phyloP scores from a whole-genome alignment of 2,888 invertebrate species.

The Catonia carolina region DNA sequence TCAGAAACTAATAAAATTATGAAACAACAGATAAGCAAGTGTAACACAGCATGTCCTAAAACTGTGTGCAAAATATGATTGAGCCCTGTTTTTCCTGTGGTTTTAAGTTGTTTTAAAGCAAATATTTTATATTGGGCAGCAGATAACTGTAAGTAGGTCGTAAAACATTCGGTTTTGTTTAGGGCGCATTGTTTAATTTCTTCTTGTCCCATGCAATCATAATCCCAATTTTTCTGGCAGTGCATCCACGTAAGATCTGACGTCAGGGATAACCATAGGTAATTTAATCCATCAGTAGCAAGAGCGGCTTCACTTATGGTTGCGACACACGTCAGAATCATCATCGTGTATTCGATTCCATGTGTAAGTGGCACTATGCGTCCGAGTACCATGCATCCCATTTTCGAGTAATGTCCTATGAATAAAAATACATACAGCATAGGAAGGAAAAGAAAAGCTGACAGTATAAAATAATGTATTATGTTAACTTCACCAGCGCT shows the following conservation, averaged over 20 bases:
- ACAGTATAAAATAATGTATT: too few species aligned
- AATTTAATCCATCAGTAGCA: neutral
- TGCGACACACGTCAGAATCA: neutral
- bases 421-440: neutral
- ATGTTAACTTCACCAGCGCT: too few species aligned
- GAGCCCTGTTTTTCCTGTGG: too few species aligned
- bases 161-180: too few species aligned
- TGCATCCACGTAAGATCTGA: neutral
- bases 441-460: neutral
- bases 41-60: too few species aligned
- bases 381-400: conserved; percentile 1
- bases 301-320: neutral
- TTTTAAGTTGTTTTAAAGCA: too few species aligned
- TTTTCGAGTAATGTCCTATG: conserved; percentile 2
- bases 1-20: too few species aligned
- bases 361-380: neutral
- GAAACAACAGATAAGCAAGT: too few species aligned
- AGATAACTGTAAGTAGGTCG: too few species aligned
- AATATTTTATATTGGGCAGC: too few species aligned
- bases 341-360: neutral
- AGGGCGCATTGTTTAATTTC: neutral
- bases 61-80: too few species aligned
- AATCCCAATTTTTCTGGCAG: neutral
- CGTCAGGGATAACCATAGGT: neutral
- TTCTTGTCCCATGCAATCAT: neutral